Conservation (phyloP, 2,113 vertebrate species). For the Plestiodon gilberti region DNA sequence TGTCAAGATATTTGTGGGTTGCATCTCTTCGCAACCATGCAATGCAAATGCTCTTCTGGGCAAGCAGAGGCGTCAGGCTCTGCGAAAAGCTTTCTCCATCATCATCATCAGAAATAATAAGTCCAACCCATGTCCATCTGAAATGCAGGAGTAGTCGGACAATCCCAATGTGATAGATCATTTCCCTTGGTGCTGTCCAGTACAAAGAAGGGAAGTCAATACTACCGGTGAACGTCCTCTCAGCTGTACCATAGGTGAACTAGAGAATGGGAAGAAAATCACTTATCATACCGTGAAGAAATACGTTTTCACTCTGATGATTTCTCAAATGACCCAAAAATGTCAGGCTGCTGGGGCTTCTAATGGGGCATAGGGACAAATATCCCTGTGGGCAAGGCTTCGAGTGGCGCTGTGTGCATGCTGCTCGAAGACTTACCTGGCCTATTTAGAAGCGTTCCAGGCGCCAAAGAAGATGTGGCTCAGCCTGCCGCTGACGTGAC, state of each 20-base stretch:
- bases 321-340: too few species aligned
- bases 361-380: too few species aligned
- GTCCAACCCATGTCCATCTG: constrained; percentile 19
- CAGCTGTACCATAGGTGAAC: constrained; percentile 23
- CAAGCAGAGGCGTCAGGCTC: background rate
- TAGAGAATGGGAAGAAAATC: background rate
- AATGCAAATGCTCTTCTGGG: background rate
- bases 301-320: too few species aligned
- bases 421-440: too few species aligned
- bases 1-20: background rate
- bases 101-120: constrained; percentile 13
- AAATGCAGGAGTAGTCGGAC: constrained; percentile 18
- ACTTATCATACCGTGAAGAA: too few species aligned
- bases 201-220: constrained; percentile 24
- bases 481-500: too few species aligned
- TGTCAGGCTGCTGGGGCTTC: too few species aligned
- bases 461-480: too few species aligned
- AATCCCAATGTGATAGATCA: background rate
- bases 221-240: constrained; percentile 3
- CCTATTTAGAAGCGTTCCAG: too few species aligned
- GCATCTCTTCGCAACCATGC: background rate
- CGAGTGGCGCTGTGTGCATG: too few species aligned
- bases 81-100: background rate
- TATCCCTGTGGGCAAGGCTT: too few species aligned
- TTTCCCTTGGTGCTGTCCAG: background rate